These are phyloP conservation scores for Denticeps clupeoides DNA, from an alignment of 2,797 vertebrate genomes.

Conservation along the genomic window DNA sequence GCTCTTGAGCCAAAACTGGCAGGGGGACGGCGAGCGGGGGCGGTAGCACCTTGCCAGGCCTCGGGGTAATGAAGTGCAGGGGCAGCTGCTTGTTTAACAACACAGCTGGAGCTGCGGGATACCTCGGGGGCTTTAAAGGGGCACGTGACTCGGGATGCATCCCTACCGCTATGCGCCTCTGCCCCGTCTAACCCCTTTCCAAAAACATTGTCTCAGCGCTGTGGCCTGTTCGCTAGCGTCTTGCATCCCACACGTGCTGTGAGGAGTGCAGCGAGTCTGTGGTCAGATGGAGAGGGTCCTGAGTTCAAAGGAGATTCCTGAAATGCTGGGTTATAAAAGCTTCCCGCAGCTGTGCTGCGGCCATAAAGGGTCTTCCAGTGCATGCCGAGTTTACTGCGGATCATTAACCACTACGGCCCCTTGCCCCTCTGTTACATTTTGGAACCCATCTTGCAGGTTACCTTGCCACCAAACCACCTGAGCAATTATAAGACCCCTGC, in stretches of 20 bases:
- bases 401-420: constrained; percentile 40
- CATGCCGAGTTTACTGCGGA: constrained; percentile 29
- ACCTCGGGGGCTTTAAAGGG: too few species aligned
- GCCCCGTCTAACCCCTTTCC: too few species aligned
- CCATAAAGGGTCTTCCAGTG: constrained; percentile 27
- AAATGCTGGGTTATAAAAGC: constrained; percentile 38
- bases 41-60: constrained; percentile 40
- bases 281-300: too few species aligned
- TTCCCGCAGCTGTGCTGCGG: constrained; percentile 32
- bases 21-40: too few species aligned
- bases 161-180: too few species aligned
- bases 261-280: too few species aligned
- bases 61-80: constrained; percentile 66
- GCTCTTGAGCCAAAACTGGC: constrained; percentile 10
- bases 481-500: constrained; percentile 28
- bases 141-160: too few species aligned
- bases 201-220: too few species aligned
- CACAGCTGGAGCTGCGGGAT: constrained; percentile 26
- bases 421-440: background rate
- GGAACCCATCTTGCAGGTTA: constrained; percentile 22
- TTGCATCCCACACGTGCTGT: too few species aligned
- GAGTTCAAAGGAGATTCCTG: constrained; percentile 23
- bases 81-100: constrained; percentile 45
- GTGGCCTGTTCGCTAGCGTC: too few species aligned
- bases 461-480: constrained; percentile 20